Conservation (phyloP, 2,888 invertebrate species). For the Lapara coniferarum region DNA sequence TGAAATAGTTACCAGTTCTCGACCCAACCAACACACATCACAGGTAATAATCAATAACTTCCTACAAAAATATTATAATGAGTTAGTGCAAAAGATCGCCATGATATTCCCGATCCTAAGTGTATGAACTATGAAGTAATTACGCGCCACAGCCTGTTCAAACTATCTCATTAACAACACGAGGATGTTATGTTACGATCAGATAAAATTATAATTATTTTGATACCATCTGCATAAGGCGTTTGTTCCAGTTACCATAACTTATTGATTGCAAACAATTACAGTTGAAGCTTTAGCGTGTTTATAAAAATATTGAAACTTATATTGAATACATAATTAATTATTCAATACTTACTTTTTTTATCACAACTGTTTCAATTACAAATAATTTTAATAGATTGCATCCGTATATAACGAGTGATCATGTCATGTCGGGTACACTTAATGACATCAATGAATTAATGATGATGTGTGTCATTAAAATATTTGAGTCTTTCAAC, state of each 20-base stretch:
- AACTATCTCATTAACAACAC: conserved; percentile 19
- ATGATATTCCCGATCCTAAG: not conserved
- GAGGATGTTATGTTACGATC: conserved; percentile 20
- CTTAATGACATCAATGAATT: too few relatives aligned
- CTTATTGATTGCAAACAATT: conserved; percentile 4
- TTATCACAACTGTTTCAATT: too few relatives aligned
- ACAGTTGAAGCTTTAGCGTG: conserved; percentile 5
- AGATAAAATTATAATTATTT: conserved; percentile 20
- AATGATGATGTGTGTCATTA: too few relatives aligned
- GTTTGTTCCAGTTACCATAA: conserved; percentile 13
- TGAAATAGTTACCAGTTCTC: too few relatives aligned
- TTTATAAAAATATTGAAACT: not conserved
- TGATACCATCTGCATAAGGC: conserved; percentile 5
- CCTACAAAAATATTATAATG: not conserved
- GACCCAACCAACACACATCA: too few relatives aligned
- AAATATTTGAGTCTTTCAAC: too few relatives aligned
- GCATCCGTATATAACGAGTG: too few relatives aligned
- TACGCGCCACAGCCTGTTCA: not conserved
- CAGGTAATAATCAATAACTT: not conserved
- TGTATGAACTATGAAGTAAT: conserved; percentile 22
- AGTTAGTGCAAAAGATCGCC: conserved; percentile 6
- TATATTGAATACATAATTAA: too few relatives aligned
- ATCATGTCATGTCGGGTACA: too few relatives aligned
- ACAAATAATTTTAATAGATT: too few relatives aligned
- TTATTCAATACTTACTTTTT: too few relatives aligned